Conservation (phyloP, 1,140 invertebrate species). For the Helicoverpa zea region DNA sequence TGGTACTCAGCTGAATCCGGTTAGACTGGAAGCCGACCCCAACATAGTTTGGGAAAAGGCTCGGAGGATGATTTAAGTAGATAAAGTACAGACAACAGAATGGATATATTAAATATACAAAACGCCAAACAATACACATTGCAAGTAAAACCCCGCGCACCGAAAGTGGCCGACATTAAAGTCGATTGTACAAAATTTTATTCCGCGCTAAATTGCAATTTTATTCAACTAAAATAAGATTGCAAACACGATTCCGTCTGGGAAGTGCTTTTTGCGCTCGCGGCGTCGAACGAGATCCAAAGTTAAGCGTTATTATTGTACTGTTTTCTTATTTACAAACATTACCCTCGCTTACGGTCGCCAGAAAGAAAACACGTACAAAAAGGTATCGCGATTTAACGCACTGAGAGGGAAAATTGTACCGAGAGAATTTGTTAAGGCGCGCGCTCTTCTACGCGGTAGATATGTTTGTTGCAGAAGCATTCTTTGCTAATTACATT, state of each 20-base stretch:
- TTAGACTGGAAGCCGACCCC: too few species aligned
- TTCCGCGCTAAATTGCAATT: constrained; percentile 45
- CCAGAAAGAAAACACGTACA: constrained; percentile 42
- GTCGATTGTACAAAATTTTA: constrained; percentile 42
- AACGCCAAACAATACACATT: constrained; percentile 4
- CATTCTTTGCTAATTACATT: too few species aligned
- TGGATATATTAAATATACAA: background rate
- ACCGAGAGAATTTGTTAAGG: constrained; percentile 8
- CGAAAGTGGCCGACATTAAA: constrained; percentile 27
- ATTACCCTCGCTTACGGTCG: constrained; percentile 38
- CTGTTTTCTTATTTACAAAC: constrained; percentile 49
- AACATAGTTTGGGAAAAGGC: too few species aligned
- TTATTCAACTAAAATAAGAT: constrained; percentile 48
- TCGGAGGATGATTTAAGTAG: too few species aligned
- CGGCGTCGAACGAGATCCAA: constrained; percentile 43
- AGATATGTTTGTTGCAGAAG: too few species aligned
- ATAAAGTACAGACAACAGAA: too few species aligned
- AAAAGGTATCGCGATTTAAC: constrained; percentile 46
- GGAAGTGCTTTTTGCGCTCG: constrained; percentile 35
- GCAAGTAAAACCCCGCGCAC: constrained; percentile 19
- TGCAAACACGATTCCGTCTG: constrained; percentile 36
- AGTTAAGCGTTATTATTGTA: constrained; percentile 44
- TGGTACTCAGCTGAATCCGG: too few species aligned
- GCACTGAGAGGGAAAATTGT: constrained; percentile 44
- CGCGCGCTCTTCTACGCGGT: background rate